phyloP scores from a whole-genome alignment of 2,797 vertebrate species.

The Dipus sagitta region DNA sequence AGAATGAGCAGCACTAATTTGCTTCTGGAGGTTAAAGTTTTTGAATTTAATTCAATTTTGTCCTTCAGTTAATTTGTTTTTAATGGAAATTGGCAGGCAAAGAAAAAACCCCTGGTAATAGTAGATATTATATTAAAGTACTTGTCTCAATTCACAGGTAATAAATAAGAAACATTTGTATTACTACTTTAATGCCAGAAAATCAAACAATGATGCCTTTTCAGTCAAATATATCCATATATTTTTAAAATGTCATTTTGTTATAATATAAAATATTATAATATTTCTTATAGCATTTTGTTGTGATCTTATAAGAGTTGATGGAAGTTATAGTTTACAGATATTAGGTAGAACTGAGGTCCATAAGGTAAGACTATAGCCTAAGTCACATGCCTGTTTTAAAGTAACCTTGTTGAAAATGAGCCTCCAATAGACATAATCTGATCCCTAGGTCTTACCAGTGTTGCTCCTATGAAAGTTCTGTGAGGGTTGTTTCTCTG shows the following conservation, averaged over 20 bases:
- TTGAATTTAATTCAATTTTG: not conserved
- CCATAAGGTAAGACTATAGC: not conserved
- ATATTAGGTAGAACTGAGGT: not conserved
- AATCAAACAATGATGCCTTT: not conserved
- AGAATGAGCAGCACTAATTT: constrained; percentile 1
- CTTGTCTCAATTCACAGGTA: not conserved
- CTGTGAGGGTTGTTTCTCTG: not conserved
- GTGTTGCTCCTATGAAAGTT: not conserved
- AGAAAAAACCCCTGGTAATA: not conserved
- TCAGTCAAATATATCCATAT: not conserved
- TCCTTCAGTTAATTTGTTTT: constrained; percentile 29
- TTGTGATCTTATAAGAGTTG: not conserved
- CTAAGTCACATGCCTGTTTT: not conserved
- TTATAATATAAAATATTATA: too few relatives aligned
- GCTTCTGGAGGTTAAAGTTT: not conserved
- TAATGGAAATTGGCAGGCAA: not conserved
- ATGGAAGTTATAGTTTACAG: not conserved
- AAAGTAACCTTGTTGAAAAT: not conserved
- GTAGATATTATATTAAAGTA: not conserved
- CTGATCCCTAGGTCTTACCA: not conserved
- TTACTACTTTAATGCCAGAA: constrained; percentile 1
- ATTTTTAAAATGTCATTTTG: too few relatives aligned
- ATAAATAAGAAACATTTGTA: constrained; percentile 1
- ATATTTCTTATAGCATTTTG: not conserved
- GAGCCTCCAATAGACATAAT: not conserved